A percentile compares a stretch with the other conserved stretches of the same genome.
Evolutionary conservation across 92 coral and sea anemone genomes (phyloP).

Genomic region (Porites cylindrica): DNA sequence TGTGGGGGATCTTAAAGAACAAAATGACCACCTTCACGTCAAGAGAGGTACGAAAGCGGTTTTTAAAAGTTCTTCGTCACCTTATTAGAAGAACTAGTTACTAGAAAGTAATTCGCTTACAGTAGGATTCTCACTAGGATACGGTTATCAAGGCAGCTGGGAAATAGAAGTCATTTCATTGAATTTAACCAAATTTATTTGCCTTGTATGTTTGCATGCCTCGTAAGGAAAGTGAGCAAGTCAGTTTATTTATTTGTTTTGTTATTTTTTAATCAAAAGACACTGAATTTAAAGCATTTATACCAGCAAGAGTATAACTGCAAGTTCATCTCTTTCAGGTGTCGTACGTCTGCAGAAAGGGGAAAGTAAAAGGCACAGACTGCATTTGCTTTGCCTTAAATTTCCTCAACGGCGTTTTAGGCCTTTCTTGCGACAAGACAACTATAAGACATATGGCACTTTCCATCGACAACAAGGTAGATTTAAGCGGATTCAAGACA

Average conservation of each 20-base stretch:
- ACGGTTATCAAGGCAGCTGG: too few species aligned
- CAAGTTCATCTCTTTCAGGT: background rate
- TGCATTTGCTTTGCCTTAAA: background rate
- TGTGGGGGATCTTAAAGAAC: background rate
- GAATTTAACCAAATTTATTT: too few species aligned
- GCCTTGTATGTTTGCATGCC: too few species aligned
- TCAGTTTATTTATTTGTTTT: too few species aligned
- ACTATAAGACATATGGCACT: background rate
- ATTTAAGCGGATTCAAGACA: background rate
- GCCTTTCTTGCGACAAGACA: background rate
- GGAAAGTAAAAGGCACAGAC: background rate
- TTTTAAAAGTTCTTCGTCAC: too few species aligned
- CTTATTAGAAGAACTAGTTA: too few species aligned
- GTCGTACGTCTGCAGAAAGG: background rate
- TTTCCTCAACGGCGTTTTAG: background rate
- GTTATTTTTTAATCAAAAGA: too few species aligned
- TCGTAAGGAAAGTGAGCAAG: too few species aligned
- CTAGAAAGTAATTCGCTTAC: too few species aligned
- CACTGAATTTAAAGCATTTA: too few species aligned
- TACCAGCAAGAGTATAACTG: background rate
- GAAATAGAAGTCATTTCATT: too few species aligned
- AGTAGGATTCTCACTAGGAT: too few species aligned
- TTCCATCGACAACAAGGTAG: background rate
- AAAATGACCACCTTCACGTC: background rate
- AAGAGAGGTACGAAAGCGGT: background rate